Evolutionary conservation across 2,888 invertebrate species (phyloP), one percentile per base, ranked within the genome.

Genomic region (Tenthredo distinguenda): DNA sequence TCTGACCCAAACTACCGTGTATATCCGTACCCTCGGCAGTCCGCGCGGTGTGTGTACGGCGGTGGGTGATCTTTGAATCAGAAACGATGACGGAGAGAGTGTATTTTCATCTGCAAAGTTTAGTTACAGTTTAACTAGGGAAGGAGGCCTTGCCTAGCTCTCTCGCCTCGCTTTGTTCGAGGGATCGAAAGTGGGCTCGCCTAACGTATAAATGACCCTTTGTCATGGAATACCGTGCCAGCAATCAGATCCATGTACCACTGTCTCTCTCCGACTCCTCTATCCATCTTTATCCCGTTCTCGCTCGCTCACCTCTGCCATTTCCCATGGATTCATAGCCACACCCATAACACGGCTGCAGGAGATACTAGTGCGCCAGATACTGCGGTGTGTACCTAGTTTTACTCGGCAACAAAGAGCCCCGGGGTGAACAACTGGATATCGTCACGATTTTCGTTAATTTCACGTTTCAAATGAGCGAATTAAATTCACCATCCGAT

Each of bases 251-350:
- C 68, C 83, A 71, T 47, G 68, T 43, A 68, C 43, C 71, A n/a
- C 40, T 47, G 47, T 40, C 84, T 86, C 84, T 85, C 82, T 85
- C 85, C 68, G 68, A 68, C 85, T 82, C 65, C 50, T 85, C 81
- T 21, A 62, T 81, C 83, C 79, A 72, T 84, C 37, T 85, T 50
- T 74, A 43, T 85, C 84, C 37, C 50, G 71, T 79, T 77, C 85
- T 79, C 84, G 21, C 81, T 82, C 71, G 43, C 43, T 58, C 68
- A 40, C 71, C 50, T 84, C 81, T 85, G 58, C 82, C 72, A 84
- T 77, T 83, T 83, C 83, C 83, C 83, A 83, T 83, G 83, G 83
- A 83, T 68, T 83, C 83, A 71, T 68, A 83, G 83, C 83, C 83
- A 83, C 83, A 83, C 83, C 83, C 83, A 82, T 83, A 47, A 47